Base-by-base conservation (phyloP, 2,888 invertebrate genomes). In the Cerceris rybyensis region DNA sequence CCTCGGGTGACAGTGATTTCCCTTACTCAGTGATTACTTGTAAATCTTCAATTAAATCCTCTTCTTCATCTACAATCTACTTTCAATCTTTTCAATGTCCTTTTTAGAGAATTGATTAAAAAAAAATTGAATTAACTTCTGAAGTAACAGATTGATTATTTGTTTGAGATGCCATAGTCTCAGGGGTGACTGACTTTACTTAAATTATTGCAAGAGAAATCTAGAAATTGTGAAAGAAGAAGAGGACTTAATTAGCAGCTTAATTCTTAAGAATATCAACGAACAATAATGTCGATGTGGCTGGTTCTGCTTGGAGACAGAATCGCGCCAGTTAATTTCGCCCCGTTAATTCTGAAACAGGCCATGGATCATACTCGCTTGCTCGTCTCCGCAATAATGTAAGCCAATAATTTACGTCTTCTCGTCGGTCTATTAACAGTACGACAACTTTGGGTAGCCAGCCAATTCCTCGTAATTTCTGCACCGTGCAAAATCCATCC, bases 381-480 rank as follows among this genome's bases (percentile, higher is more conserved):
- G 63, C 52, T 28, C 60, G 55, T 54, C 39, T 46, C 9, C 49
- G 72, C 66, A 55, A 76, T 82, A 83, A 76, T 63, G 80, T 61
- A 66, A 67, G 75, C 78, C 66, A 78, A 84, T 86, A 83, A 85
- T 83, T 86, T 81, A 85, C 52, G 79, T 71, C 81, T 81, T 75
- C 86, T 61, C 81, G 70, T 78, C 67, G 82, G 80, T 78, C 86
- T 86, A 84, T 86, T 86, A 86, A 83, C 79, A 58, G 73, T 52
- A 54, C 70, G 80, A 73, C 77, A 69, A 55, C 52, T 63, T 66
- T 65, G 70, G 71, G 60, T 61, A 17, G 39, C 43, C 28, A 49
- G 74, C 74, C 64, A 76, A 78, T 68, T 74, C 71, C 54, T 55
- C 50, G 69, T 59, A 66, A 80, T 80, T 68, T 71, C 76, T 46